These are phyloP conservation scores for Pteropus rufus DNA, from an alignment of 2,797 vertebrate genomes.

Conservation along the genomic window DNA sequence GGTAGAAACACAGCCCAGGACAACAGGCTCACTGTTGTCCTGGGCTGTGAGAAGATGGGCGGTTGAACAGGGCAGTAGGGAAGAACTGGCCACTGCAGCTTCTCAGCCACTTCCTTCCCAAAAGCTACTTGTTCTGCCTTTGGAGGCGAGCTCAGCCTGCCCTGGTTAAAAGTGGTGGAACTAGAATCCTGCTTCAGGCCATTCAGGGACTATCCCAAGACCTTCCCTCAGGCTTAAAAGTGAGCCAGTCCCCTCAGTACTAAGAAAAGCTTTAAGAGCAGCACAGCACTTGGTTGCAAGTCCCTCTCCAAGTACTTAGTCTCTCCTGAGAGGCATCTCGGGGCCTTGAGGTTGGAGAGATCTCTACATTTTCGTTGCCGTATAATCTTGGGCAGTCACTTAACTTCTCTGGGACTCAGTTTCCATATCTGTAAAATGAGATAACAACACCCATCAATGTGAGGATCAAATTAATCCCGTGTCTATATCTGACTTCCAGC, in stretches of 20 bases:
- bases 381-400: not conserved
- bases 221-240: not conserved
- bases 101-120: not conserved
- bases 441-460: not conserved
- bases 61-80: not conserved
- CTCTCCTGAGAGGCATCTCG: not conserved
- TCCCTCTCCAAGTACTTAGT: not conserved
- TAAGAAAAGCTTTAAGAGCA: not conserved
- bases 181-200: not conserved
- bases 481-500: not conserved
- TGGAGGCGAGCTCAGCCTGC: not conserved
- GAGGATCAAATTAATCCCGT: not conserved
- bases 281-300: no score
- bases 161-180: no score
- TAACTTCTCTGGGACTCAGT: not conserved
- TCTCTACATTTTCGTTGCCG: conserved; percentile 21
- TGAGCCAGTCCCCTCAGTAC: not conserved
- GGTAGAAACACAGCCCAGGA: not conserved
- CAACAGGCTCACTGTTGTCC: accelerated
- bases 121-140: not conserved
- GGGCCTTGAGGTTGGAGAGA: not conserved
- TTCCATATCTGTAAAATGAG: not conserved
- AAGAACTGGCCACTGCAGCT: not conserved
- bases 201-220: not conserved
- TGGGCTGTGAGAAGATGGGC: not conserved